Evolutionary conservation across 2,797 vertebrate species (phyloP).

Genomic region (Tokudaia muenninki): DNA sequence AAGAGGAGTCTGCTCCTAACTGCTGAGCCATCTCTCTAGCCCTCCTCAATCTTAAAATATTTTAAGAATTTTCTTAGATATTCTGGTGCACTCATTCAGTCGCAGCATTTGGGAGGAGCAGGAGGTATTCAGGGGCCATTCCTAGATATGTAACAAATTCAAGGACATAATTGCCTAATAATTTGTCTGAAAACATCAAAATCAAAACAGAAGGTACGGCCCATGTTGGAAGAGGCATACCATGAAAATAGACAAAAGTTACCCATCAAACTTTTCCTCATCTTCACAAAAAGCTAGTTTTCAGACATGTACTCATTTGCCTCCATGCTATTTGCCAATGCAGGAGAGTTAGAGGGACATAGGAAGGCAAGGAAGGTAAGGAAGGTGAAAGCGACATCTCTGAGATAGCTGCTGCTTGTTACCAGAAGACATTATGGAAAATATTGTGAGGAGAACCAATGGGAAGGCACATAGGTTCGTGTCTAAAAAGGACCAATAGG

Average conservation of each 20-base stretch:
- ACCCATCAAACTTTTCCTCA: neutral
- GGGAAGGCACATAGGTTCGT: neutral
- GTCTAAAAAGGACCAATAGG: neutral
- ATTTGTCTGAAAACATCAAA: neutral
- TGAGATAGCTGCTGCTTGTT: neutral
- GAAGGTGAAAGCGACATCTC: no score
- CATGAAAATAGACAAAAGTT: neutral
- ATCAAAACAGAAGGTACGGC: neutral
- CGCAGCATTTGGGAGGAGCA: neutral
- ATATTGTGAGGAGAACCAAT: neutral
- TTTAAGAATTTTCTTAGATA: neutral
- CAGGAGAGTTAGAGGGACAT: neutral
- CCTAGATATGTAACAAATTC: neutral
- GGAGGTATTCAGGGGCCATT: neutral
- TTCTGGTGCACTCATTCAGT: neutral
- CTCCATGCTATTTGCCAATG: neutral
- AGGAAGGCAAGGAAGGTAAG: neutral
- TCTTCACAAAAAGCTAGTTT: slow-evolving; percentile 4
- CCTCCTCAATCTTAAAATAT: neutral
- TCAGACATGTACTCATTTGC: slow-evolving; percentile 15
- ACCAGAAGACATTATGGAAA: neutral
- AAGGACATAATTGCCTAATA: neutral
- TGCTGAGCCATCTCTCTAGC: neutral
- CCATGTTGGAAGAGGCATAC: neutral
- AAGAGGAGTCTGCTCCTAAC: neutral